phyloP scores from a whole-genome alignment of 2,888 invertebrate species.

The Himalopsyche kuldschensis region DNA sequence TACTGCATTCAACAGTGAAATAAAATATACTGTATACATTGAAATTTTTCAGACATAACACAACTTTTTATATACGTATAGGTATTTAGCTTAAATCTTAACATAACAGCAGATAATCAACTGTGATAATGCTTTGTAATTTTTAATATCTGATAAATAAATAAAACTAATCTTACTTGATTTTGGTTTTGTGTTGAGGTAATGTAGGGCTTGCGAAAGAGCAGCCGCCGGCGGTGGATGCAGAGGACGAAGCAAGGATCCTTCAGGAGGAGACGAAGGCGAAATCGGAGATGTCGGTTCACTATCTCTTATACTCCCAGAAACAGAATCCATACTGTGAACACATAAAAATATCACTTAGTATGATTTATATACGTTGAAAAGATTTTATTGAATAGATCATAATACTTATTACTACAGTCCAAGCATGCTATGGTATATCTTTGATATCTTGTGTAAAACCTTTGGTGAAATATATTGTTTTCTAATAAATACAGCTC shows the following conservation, averaged over 20 bases:
- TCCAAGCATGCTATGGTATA: not conserved
- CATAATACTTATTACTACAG: not conserved
- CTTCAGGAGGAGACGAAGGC: slow-evolving; percentile 64
- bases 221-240: slow-evolving; percentile 47
- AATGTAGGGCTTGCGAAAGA: slow-evolving; percentile 47
- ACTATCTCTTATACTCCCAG: slow-evolving; percentile 89
- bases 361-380: too few species aligned
- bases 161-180: slow-evolving; percentile 42
- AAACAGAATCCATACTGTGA: slow-evolving; percentile 85
- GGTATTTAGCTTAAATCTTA: not conserved
- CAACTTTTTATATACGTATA: not conserved
- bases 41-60: not conserved
- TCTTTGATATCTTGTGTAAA: too few species aligned
- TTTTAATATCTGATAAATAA: too few species aligned
- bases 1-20: too few species aligned
- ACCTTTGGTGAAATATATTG: too few species aligned
- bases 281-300: slow-evolving; percentile 89
- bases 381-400: too few species aligned
- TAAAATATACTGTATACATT: slow-evolving; percentile 20
- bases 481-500: too few species aligned
- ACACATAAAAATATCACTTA: not conserved
- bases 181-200: slow-evolving; percentile 41
- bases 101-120: too few species aligned
- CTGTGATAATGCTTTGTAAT: too few species aligned
- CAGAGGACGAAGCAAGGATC: slow-evolving; percentile 54